Percentiles rank a stretch among this genome's conserved stretches.
phyloP scores from a whole-genome alignment of 2,113 vertebrate genomes.

The Heterotis niloticus region DNA sequence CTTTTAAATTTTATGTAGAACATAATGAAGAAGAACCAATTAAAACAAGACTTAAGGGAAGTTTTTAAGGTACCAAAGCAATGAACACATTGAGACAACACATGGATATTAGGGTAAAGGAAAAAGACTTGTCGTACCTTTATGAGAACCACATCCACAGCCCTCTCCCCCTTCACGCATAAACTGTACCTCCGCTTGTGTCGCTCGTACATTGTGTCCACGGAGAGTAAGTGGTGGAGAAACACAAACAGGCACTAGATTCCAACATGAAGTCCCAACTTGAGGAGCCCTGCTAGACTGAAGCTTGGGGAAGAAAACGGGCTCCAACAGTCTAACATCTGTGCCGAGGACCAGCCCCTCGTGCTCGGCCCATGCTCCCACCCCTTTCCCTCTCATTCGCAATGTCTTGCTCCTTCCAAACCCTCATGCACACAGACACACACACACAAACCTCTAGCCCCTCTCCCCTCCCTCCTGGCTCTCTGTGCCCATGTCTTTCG shows the following conservation, averaged over 20 bases:
- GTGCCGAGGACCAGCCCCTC: conserved; percentile 58
- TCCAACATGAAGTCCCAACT: conserved; percentile 58
- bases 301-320: conserved; percentile 45
- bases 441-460: conserved; percentile 3
- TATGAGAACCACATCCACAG: conserved; percentile 87
- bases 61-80: too few species aligned
- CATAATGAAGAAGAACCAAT: too few species aligned
- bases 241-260: conserved; percentile 41
- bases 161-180: conserved; percentile 82
- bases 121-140: conserved; percentile 74
- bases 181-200: conserved; percentile 91
- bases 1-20: too few species aligned
- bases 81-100: too few species aligned
- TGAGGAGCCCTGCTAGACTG: conserved; percentile 26
- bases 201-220: conserved; percentile 88
- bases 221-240: conserved; percentile 29
- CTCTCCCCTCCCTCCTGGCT: conserved; percentile 31
- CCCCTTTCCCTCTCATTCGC: conserved; percentile 38
- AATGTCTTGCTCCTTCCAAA: conserved; percentile 46
- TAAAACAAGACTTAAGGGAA: too few species aligned
- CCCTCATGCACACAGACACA: not conserved
- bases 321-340: conserved; percentile 61
- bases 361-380: not conserved
- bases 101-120: not conserved
- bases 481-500: conserved; percentile 12